phyloP scores from a whole-genome alignment of 2,113 vertebrate species.

The Zosterops borbonicus region DNA sequence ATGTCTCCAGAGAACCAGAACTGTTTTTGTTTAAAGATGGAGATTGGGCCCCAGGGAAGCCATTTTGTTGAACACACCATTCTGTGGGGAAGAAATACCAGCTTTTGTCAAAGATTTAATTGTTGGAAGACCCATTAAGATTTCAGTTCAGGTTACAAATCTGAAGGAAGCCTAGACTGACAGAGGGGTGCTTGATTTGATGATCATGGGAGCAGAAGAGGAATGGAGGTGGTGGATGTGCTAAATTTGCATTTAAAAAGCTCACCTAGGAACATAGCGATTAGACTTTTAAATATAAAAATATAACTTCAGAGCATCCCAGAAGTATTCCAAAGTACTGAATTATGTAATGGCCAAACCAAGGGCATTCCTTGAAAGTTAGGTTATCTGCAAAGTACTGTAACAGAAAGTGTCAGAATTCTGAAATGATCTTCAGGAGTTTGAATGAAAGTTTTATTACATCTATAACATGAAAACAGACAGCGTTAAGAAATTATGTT shows the following conservation, averaged over 20 bases:
- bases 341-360: constrained; percentile 57
- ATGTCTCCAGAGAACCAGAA: constrained; percentile 49
- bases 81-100: constrained; percentile 48
- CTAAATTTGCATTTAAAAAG: constrained; percentile 65
- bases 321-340: constrained; percentile 54
- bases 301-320: constrained; percentile 55
- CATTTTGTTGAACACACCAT: constrained; percentile 40
- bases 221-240: constrained; percentile 52
- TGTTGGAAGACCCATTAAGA: constrained; percentile 47
- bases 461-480: background rate
- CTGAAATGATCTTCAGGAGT: background rate
- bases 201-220: constrained; percentile 52
- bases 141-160: constrained; percentile 61
- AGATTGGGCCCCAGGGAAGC: constrained; percentile 50
- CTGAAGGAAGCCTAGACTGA: constrained; percentile 51
- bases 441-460: background rate
- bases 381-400: background rate
- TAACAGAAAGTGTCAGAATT: background rate
- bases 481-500: background rate
- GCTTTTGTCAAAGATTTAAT: constrained; percentile 59
- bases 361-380: constrained; percentile 58
- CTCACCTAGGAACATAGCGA: constrained; percentile 61
- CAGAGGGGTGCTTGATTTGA: constrained; percentile 52
- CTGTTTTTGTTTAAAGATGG: constrained; percentile 63
- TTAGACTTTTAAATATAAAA: constrained; percentile 69